Conservation (phyloP, 2,888 invertebrate species). For the Flexamia atlantica region DNA sequence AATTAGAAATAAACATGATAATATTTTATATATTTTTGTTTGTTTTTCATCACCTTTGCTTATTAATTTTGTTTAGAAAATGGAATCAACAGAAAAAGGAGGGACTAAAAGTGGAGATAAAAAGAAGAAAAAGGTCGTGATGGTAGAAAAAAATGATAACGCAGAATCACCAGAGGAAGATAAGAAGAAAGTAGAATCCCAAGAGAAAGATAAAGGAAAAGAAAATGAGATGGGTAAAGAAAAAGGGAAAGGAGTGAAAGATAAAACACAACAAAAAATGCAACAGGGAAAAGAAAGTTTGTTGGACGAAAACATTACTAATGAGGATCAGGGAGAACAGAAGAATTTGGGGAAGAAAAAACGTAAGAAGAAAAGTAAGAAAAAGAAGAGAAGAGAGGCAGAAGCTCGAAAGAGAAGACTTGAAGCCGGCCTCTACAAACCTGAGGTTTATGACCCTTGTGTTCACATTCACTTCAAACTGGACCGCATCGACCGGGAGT, state of each 20-base stretch:
- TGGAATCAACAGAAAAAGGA: background rate
- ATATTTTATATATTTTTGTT: too few relatives aligned
- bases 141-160: background rate
- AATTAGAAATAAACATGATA: too few relatives aligned
- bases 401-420: background rate
- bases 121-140: background rate
- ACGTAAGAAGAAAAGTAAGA: background rate
- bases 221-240: too few relatives aligned
- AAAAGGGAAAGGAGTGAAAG: too few relatives aligned
- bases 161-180: background rate
- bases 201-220: too few relatives aligned
- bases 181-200: constrained; percentile 30
- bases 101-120: background rate
- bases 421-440: background rate
- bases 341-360: constrained; percentile 26
- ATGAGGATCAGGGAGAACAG: background rate
- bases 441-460: constrained; percentile 41
- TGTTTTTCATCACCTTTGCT: too few relatives aligned
- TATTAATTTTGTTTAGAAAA: too few relatives aligned
- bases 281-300: background rate
- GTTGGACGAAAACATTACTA: background rate
- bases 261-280: too few relatives aligned
- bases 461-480: constrained; percentile 54
- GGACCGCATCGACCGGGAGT: constrained; percentile 12
- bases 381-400: background rate